Evolutionary conservation across 2,797 vertebrate species (phyloP).

Genomic region (Serranus cabrilla): DNA sequence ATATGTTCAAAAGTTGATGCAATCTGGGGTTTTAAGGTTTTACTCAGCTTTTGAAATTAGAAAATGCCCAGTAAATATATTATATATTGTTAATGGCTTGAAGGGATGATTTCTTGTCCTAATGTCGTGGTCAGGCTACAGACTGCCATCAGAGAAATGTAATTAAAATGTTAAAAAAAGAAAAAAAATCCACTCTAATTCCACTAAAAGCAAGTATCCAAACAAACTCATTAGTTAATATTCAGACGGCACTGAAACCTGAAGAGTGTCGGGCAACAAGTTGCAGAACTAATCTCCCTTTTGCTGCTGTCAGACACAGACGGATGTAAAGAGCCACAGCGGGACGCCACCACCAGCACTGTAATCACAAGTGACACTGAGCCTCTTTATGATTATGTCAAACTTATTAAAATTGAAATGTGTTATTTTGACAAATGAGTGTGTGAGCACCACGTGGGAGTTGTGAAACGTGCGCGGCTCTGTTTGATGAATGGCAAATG

Average conservation of each 20-base stretch:
- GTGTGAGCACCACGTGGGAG: constrained; percentile 5
- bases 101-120: background rate
- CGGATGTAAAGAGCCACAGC: constrained; percentile 32
- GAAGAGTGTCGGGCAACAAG: constrained; percentile 38
- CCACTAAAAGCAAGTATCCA: background rate
- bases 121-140: background rate
- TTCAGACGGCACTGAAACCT: background rate
- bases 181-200: background rate
- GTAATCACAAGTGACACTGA: constrained; percentile 64
- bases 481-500: constrained; percentile 32
- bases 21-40: too few species aligned
- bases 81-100: background rate
- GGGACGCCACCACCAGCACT: constrained; percentile 20
- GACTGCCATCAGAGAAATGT: background rate
- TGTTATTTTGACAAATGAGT: constrained; percentile 61
- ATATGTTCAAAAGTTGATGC: too few species aligned
- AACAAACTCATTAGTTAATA: background rate
- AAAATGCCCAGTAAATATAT: background rate
- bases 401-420: constrained; percentile 53
- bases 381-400: constrained; percentile 55
- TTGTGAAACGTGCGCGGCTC: background rate
- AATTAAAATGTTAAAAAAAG: background rate
- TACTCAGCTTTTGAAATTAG: too few species aligned
- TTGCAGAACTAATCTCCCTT: constrained; percentile 44
- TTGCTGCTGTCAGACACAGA: constrained; percentile 52